Percentiles rank a stretch among this genome's conserved stretches.
phyloP scores from a whole-genome alignment of 2,797 vertebrate genomes.

The Coracias cyanogaster region DNA sequence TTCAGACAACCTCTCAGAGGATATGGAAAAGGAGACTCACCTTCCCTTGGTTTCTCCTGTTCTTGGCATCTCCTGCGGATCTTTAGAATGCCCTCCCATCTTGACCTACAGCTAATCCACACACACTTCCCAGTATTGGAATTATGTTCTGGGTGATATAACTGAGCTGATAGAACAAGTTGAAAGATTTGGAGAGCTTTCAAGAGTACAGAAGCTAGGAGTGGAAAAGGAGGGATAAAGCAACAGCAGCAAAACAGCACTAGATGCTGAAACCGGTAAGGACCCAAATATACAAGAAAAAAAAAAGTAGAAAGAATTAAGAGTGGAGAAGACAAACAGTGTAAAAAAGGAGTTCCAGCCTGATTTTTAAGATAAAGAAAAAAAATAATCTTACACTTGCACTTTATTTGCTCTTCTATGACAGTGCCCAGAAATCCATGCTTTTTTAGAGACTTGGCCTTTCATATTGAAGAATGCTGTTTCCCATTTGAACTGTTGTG shows the following conservation, averaged over 20 bases:
- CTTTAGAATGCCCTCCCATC: not conserved
- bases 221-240: not conserved
- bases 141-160: not conserved
- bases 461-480: not conserved
- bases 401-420: not conserved
- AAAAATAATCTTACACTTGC: not conserved
- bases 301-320: not conserved
- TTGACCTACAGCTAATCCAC: not conserved
- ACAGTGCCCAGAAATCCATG: not conserved
- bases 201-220: not conserved
- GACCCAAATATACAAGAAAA: not conserved
- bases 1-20: not conserved
- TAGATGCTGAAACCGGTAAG: not conserved
- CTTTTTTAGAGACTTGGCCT: not conserved
- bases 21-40: not conserved
- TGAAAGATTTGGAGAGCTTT: not conserved
- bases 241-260: not conserved
- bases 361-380: not conserved
- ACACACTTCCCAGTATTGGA: not conserved
- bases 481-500: not conserved
- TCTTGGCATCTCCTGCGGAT: not conserved
- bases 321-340: not conserved
- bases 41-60: not conserved
- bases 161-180: not conserved
- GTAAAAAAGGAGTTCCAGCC: not conserved